Conservation (phyloP, 2,888 invertebrate genomes). For the Caenorhabditis panamensis region DNA sequence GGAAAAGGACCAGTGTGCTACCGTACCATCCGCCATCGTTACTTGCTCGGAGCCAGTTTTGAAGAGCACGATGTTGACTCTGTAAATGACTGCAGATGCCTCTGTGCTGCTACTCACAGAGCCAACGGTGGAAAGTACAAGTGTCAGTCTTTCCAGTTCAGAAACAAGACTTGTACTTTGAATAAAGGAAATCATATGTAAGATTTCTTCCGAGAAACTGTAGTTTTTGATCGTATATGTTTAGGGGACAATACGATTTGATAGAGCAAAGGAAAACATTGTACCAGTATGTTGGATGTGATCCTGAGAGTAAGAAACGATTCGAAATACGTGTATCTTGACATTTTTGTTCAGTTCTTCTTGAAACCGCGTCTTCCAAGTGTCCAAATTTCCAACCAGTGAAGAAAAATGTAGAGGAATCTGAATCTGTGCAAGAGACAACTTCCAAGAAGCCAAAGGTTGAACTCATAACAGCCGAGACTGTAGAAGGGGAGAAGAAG, state of each 20-base stretch:
- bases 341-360: constrained; percentile 57
- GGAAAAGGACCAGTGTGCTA: constrained; percentile 71
- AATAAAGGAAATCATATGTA: constrained; percentile 71
- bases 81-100: constrained; percentile 75
- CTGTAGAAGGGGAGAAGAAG: constrained; percentile 42
- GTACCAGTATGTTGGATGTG: constrained; percentile 78
- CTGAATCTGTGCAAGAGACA: too few relatives aligned
- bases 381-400: constrained; percentile 60
- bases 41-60: constrained; percentile 73
- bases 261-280: constrained; percentile 71
- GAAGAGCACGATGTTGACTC: constrained; percentile 65
- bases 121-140: constrained; percentile 45
- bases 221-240: constrained; percentile 5
- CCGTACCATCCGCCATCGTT: constrained; percentile 72
- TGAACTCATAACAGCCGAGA: constrained; percentile 33
- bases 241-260: constrained; percentile 74
- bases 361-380: constrained; percentile 58
- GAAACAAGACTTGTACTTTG: constrained; percentile 70
- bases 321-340: neutral
- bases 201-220: constrained; percentile 6
- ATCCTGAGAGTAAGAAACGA: constrained; percentile 67
- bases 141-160: constrained; percentile 73
- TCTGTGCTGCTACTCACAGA: constrained; percentile 68
- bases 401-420: constrained; percentile 2
- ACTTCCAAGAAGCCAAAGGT: constrained; percentile 51